phyloP scores from a whole-genome alignment of 2,797 vertebrate genomes.

The Clamator glandarius region DNA sequence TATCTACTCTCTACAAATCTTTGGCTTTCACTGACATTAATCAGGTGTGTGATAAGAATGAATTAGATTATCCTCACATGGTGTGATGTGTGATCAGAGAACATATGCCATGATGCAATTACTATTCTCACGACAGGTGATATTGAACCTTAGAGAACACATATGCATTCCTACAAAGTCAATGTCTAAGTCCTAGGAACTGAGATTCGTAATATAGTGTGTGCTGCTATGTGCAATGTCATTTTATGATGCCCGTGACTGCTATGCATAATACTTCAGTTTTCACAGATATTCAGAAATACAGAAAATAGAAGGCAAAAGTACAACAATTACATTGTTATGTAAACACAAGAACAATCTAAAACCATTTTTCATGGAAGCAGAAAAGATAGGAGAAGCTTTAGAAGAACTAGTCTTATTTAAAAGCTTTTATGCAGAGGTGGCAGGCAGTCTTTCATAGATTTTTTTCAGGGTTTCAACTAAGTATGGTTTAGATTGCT shows the following conservation, averaged over 20 bases:
- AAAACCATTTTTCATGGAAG: not conserved
- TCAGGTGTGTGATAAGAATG: not conserved
- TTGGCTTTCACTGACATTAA: not conserved
- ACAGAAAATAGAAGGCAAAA: not conserved
- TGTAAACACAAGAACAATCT: not conserved
- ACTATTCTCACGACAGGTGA: not conserved
- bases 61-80: fast-evolving
- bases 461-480: not conserved
- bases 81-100: not conserved
- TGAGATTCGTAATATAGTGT: not conserved
- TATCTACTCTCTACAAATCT: not conserved
- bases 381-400: not conserved
- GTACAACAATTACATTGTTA: not conserved
- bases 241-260: not conserved
- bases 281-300: not conserved
- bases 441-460: not conserved
- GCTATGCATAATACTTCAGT: not conserved
- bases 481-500: not conserved
- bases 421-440: not conserved
- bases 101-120: not conserved
- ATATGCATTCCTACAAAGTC: not conserved
- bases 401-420: not conserved
- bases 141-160: not conserved
- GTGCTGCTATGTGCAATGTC: fast-evolving
- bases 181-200: not conserved